Base-by-base conservation (phyloP, 1,140 invertebrate species). In the Platyura marginata region DNA sequence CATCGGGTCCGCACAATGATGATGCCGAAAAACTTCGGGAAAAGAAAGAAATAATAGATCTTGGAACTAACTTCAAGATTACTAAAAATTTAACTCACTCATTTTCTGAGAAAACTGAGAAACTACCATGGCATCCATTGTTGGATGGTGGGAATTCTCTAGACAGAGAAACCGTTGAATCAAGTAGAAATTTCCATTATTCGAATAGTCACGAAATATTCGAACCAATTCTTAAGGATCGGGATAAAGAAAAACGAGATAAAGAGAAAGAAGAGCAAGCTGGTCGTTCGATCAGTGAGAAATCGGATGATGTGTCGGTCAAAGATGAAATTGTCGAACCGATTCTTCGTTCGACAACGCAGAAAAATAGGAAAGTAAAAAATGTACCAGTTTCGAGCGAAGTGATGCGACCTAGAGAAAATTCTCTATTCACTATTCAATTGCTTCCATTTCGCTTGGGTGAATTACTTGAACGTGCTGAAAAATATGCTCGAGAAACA, bases 381-480 rank as follows among this genome's bases (percentile, higher is more conserved):
- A 58, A 41, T 56, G 62, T 54, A 42, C 47, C 48, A 40, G 53
- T 38, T 54, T 55, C 43, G 49, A 46, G 48, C 4, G 51, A 54
- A 18, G 16, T 46, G 19, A 43, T 33, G 1, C 39, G 37, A 45
- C 38, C 9, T 22, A 3, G 45, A 33, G 16, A 36, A n/a, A 41
- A 37, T 44, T 21, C 46, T 3, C 9, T 22, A 16, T 79, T 74
- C 44, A 82, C 78, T 0, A 77, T 86, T 6, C 83, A 87, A 52
- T 74, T 84, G 49, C 59, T 87, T 19, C 82, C 82, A 0, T 75
- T 81, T 43, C 68, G 78, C 21, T 53, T 87, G 13, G 79, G 79
- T 1, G 74, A 76, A 4, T 75, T 87, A 53, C 69, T 87, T 21
- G 79, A 82, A 16, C 75, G 82, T 50, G 82, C 81, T 0, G 82